Percentiles rank a stretch among this genome's conserved stretches.
phyloP scores from a whole-genome alignment of 2,113 vertebrate species.

The Peromyscus polionotus region DNA sequence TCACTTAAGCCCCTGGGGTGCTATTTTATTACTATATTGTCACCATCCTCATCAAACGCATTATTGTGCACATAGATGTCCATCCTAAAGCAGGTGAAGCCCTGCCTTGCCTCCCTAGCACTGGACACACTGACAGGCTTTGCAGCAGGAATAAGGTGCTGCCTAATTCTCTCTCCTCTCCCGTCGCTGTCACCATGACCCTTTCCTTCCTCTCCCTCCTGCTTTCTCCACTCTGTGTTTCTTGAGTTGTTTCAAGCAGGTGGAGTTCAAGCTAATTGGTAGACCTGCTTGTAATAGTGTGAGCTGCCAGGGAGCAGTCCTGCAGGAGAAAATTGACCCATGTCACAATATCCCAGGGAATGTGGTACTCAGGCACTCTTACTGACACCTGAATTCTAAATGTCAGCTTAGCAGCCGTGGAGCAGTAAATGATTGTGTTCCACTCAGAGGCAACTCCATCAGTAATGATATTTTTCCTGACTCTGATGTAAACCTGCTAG shows the following conservation, averaged over 20 bases:
- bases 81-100: not conserved
- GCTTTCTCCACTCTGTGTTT: not conserved
- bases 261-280: not conserved
- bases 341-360: constrained; percentile 37
- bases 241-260: constrained; percentile 47
- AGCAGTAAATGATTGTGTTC: constrained; percentile 40
- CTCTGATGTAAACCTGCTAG: constrained; percentile 14
- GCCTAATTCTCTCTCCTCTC: not conserved
- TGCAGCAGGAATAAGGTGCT: not conserved
- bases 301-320: constrained; percentile 8
- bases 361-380: not conserved
- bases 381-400: constrained; percentile 71
- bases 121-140: not conserved
- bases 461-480: not conserved
- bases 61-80: not conserved
- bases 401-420: constrained; percentile 61
- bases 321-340: constrained; percentile 58
- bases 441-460: not conserved
- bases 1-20: not conserved
- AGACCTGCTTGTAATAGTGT: constrained; percentile 51
- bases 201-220: not conserved
- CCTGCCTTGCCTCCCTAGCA: accelerated
- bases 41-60: not conserved
- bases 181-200: not conserved
- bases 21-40: not conserved